phyloP scores from a whole-genome alignment of 1,140 invertebrate genomes.

The Carposina sasakii region DNA sequence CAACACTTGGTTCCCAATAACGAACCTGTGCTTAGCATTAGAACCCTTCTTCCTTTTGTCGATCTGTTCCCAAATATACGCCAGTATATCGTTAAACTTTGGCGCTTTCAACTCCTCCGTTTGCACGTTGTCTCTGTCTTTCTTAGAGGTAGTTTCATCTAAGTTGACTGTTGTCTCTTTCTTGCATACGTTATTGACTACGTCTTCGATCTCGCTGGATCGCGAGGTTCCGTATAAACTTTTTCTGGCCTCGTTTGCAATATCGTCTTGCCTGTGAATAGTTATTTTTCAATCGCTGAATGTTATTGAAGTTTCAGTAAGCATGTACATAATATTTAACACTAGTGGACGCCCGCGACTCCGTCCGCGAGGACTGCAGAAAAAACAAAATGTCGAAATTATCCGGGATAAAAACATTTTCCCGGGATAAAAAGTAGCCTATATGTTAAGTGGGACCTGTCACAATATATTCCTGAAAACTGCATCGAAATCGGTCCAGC shows the following conservation, averaged over 20 bases:
- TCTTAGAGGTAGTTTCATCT: conserved; percentile 43
- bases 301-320: too few relatives aligned
- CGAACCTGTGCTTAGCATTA: conserved; percentile 73
- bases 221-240: conserved; percentile 77
- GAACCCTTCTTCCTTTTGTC: conserved; percentile 73
- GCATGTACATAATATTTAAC: too few relatives aligned
- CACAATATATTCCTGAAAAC: too few relatives aligned
- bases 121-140: conserved; percentile 32
- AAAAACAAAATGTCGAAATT: too few relatives aligned
- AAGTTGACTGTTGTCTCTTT: conserved; percentile 49
- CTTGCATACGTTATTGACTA: conserved; percentile 58
- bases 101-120: conserved; percentile 61
- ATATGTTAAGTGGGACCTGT: too few relatives aligned
- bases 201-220: conserved; percentile 69
- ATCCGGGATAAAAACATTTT: too few relatives aligned
- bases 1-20: conserved; percentile 77
- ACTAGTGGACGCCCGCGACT: too few relatives aligned
- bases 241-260: conserved; percentile 81
- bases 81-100: conserved; percentile 77
- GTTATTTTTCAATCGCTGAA: too few relatives aligned
- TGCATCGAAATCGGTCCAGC: too few relatives aligned
- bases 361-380: too few relatives aligned
- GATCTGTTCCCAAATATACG: conserved; percentile 78
- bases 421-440: too few relatives aligned
- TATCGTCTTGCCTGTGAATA: conserved; percentile 81